Evolutionary conservation across 1,140 invertebrate species (phyloP).

Genomic region (Nebria ingens): DNA sequence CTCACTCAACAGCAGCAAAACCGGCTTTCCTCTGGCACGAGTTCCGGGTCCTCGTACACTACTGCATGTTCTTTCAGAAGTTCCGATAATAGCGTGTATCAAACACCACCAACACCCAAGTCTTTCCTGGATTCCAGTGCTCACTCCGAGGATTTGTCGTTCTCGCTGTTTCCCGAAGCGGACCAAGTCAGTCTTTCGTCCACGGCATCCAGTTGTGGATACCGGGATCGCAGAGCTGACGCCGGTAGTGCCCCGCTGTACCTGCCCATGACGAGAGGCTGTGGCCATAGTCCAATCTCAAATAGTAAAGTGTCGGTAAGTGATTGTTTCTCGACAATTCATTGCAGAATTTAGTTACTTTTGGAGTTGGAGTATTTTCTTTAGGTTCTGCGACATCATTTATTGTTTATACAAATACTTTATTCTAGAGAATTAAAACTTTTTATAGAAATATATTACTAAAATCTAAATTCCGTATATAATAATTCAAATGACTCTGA

Average conservation of each 20-base stretch:
- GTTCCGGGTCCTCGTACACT: slow-evolving; percentile 20
- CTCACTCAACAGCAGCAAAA: too few species aligned
- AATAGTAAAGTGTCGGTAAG: slow-evolving; percentile 38
- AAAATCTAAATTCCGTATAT: too few species aligned
- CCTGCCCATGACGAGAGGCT: slow-evolving; percentile 32
- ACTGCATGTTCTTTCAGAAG: slow-evolving; percentile 36
- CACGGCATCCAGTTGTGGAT: slow-evolving; percentile 34
- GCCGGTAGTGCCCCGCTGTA: slow-evolving; percentile 30
- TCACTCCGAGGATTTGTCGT: slow-evolving; percentile 42
- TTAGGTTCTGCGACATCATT: neutral
- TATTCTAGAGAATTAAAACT: too few species aligned
- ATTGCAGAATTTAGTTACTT: neutral
- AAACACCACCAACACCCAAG: slow-evolving; percentile 42
- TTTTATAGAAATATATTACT: too few species aligned
- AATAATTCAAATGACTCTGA: too few species aligned
- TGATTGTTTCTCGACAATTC: slow-evolving; percentile 6
- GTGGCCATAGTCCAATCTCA: slow-evolving; percentile 33
- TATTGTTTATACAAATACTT: slow-evolving; percentile 11
- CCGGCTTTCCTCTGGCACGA: slow-evolving; percentile 18
- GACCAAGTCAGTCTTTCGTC: slow-evolving; percentile 36
- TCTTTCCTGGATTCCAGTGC: slow-evolving; percentile 43
- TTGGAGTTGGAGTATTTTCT: neutral
- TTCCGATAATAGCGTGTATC: slow-evolving; percentile 45
- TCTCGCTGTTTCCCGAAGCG: slow-evolving; percentile 22
- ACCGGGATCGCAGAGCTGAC: slow-evolving; percentile 29